Base-by-base conservation (phyloP, 1,140 invertebrate species). In the Drosophila lini region DNA sequence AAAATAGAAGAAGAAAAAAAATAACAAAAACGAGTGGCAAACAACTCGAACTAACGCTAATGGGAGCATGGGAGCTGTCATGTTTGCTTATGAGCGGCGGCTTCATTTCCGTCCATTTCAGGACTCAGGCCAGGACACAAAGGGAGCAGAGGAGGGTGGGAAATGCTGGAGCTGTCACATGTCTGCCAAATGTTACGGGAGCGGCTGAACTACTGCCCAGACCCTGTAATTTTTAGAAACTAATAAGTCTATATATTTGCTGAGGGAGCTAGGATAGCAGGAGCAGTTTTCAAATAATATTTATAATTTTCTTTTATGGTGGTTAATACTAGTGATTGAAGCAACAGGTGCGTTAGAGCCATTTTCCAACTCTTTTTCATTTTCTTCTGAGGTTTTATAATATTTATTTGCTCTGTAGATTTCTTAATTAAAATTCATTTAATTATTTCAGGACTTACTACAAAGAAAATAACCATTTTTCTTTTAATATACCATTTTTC, bases 61-160 rank as follows among this genome's bases (percentile, higher is more conserved):
- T 85, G 83, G 81, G 79, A 85, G 81, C 81, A 60, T 32, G 67
- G 70, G 76, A 69, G 59, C 80, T 88, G 83, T 86, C 83, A 86
- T 88, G 80, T 88, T 86, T 88, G 80, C 75, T 88, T 82, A 82
- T 69, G 68, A 88, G 71, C 56, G 55, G 73, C 62, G 74, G 74
- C 74, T 78, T 78, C 74, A 78, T 78, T 78, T 78, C 74, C 74
- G 74, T 65, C 65, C 47, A 19, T 67, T 69, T 69, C 62, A 69
- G 47, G 65, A 69, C 61, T 55, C 59, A 9, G 11, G 22, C 61
- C 64, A 45, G 67, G 48, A 56, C 36, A 48, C 25, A 47, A 22
- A 25, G 22, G 53, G 22, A 19, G 62, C 53, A 0, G 7, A 10
- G 31, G 11, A 16, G 53, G 65, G 64, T 48, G 68, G 42, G 79